These are phyloP conservation scores for Melanerpes formicivorus DNA, from an alignment of 2,113 vertebrate species.

Conservation along the genomic window DNA sequence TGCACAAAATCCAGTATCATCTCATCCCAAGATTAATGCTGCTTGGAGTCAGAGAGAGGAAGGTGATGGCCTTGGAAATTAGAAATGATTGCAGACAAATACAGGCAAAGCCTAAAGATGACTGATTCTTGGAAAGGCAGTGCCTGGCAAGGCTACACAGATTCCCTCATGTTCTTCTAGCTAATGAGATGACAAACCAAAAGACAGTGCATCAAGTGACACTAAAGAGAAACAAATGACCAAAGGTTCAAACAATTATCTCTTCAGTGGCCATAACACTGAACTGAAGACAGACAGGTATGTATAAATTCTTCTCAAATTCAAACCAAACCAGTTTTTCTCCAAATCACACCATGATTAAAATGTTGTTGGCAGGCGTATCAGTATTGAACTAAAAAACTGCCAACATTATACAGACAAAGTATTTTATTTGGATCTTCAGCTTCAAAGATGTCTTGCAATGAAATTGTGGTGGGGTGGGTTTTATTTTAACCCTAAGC, in stretches of 20 bases:
- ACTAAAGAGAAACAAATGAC: background rate
- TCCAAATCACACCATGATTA: background rate
- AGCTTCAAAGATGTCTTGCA: background rate
- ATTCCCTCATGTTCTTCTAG: background rate
- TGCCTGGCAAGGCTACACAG: background rate
- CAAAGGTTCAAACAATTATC: background rate
- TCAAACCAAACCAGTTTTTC: background rate
- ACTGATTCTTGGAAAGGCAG: background rate
- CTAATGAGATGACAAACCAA: background rate
- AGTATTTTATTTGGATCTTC: background rate
- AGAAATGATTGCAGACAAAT: background rate
- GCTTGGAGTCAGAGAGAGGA: accelerated
- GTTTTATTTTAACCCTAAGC: no score
- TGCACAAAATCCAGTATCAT: background rate
- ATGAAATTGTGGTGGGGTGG: background rate
- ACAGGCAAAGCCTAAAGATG: background rate
- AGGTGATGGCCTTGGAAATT: background rate
- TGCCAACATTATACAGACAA: background rate
- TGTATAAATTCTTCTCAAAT: background rate
- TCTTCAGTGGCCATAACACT: background rate
- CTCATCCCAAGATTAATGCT: background rate
- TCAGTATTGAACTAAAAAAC: background rate
- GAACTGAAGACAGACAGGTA: background rate
- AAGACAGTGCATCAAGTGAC: background rate
- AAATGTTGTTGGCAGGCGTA: background rate